A percentile compares a stretch with the other conserved stretches of the same genome.
Evolutionary conservation across 1,140 invertebrate species (phyloP).

Genomic region (Adelges cooleyi): DNA sequence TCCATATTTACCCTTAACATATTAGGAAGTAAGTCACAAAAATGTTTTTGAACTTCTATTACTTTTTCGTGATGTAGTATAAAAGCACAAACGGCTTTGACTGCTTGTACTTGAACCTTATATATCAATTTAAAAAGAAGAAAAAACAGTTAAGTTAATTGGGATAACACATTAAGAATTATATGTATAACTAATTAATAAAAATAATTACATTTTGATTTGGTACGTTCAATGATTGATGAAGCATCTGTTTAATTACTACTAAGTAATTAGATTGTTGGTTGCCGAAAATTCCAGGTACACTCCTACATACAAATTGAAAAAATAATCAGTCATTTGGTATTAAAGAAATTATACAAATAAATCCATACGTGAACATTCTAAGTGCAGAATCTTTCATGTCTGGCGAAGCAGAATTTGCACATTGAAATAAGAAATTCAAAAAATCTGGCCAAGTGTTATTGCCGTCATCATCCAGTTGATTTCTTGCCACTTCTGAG

Average conservation of each 20-base stretch:
- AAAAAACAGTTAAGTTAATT: too few species aligned
- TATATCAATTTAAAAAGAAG: slow-evolving; percentile 2
- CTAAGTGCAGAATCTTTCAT: slow-evolving; percentile 88
- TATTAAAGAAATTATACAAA: neutral
- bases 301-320: slow-evolving; percentile 49
- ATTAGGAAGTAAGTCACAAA: slow-evolving; percentile 70
- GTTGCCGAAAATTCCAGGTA: slow-evolving; percentile 94
- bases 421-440: slow-evolving; percentile 91
- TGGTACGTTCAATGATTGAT: slow-evolving; percentile 51
- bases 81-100: slow-evolving; percentile 77
- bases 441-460: slow-evolving; percentile 96
- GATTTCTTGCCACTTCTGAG: slow-evolving; percentile 85
- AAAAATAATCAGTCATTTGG: slow-evolving; percentile 2
- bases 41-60: slow-evolving; percentile 71
- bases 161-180: neutral
- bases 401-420: slow-evolving; percentile 62
- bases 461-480: slow-evolving; percentile 92
- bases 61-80: slow-evolving; percentile 86
- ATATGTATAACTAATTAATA: neutral
- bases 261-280: slow-evolving; percentile 83
- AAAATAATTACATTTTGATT: slow-evolving; percentile 47
- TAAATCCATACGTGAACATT: slow-evolving; percentile 71
- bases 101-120: slow-evolving; percentile 63
- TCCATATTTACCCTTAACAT: slow-evolving; percentile 48
- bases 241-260: slow-evolving; percentile 89